Conservation (phyloP, 1,140 invertebrate species). For the Calycopis cecrops region DNA sequence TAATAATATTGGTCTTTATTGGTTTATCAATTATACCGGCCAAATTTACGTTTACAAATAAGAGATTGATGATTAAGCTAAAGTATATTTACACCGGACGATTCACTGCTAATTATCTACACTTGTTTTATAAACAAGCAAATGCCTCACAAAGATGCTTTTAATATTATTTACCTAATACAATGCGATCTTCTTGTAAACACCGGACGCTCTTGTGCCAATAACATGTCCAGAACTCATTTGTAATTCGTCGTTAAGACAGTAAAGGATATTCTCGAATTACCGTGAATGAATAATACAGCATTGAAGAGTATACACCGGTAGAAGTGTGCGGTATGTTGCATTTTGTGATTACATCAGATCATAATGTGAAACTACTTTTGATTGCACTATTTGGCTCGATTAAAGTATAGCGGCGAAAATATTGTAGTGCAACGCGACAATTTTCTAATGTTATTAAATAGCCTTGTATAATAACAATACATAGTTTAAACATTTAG, state of each 20-base stretch:
- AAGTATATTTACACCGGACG: neutral
- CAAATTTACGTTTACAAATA: no score
- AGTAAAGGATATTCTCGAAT: no score
- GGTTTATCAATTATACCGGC: no score
- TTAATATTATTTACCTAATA: constrained; percentile 51
- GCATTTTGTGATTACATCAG: constrained; percentile 27
- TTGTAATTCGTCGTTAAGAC: no score
- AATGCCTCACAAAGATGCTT: constrained; percentile 43
- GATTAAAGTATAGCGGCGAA: constrained; percentile 4
- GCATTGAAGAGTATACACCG: constrained; percentile 5
- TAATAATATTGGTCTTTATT: no score
- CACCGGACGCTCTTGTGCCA: constrained; percentile 40
- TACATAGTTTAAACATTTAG: no score
- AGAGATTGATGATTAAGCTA: no score
- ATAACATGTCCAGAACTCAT: constrained; percentile 25
- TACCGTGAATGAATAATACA: constrained; percentile 11
- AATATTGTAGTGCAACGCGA: neutral
- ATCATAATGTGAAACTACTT: constrained; percentile 23
- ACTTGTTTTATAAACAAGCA: constrained; percentile 49
- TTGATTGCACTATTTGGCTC: constrained; percentile 28
- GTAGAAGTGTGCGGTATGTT: constrained; percentile 27
- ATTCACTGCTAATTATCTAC: constrained; percentile 32
- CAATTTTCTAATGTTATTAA: no score
- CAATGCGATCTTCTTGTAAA: constrained; percentile 47
- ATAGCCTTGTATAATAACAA: no score